phyloP scores from a whole-genome alignment of 30 jellyfish, hydroid and myxozoan species.

The Mastigias papua region DNA sequence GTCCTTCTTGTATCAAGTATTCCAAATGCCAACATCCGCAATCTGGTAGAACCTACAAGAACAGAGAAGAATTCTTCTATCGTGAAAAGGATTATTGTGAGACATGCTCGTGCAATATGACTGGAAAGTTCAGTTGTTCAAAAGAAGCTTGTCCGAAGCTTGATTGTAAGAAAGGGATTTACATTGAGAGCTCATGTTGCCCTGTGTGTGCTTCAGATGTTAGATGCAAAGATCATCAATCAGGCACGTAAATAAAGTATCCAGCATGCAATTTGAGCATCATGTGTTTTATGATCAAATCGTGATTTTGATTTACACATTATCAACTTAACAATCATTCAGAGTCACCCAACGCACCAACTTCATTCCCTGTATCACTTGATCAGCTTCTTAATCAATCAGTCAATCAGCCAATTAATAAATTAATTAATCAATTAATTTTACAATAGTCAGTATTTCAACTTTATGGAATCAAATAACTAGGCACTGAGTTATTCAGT shows the following conservation, averaged over 20 bases:
- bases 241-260: not conserved
- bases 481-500: not conserved
- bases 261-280: no score
- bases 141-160: slow-evolving; percentile 47
- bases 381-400: no score
- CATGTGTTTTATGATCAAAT: no score
- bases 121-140: slow-evolving; percentile 56
- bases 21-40: slow-evolving; percentile 8
- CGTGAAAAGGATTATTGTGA: slow-evolving; percentile 34
- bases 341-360: no score
- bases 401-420: no score
- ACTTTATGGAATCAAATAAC: not conserved
- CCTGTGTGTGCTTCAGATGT: slow-evolving; percentile 75
- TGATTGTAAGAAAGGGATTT: slow-evolving; percentile 38
- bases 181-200: slow-evolving; percentile 62
- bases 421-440: no score
- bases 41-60: slow-evolving; percentile 15
- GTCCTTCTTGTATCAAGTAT: slow-evolving; percentile 65
- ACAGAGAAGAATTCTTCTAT: slow-evolving; percentile 24
- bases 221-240: slow-evolving; percentile 59
- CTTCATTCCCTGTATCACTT: no score
- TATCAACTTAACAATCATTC: no score
- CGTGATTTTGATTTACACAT: no score
- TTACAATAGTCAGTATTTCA: no score
- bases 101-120: slow-evolving; percentile 53